A percentile compares a stretch with the other conserved stretches of the same genome.
Conservation (phyloP, 23 tunicate genomes). For the Halocynthia roretzi region DNA sequence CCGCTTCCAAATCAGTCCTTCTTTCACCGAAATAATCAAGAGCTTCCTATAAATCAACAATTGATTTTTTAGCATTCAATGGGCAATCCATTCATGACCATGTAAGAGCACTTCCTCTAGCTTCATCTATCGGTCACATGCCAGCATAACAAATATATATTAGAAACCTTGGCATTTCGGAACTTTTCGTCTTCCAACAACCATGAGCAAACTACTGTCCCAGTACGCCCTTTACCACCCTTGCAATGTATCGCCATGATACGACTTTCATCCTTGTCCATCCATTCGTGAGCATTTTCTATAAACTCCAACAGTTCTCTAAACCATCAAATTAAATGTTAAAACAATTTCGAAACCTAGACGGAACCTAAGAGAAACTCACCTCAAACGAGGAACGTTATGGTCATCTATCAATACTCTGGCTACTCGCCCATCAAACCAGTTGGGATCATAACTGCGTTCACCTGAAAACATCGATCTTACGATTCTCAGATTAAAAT, state of each 20-base stretch:
- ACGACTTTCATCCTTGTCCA: slow-evolving; percentile 32
- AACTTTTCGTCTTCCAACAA: slow-evolving; percentile 69
- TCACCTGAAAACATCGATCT: slow-evolving; percentile 50
- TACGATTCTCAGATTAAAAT: neutral
- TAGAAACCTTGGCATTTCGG: slow-evolving; percentile 42
- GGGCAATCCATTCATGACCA: too few species aligned
- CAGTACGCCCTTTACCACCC: slow-evolving; percentile 98
- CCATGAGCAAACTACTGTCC: slow-evolving; percentile 88
- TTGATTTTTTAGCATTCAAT: too few species aligned
- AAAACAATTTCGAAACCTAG: neutral
- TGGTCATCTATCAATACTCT: slow-evolving; percentile 95
- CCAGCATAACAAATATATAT: neutral
- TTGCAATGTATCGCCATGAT: slow-evolving; percentile 93
- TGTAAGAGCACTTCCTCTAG: neutral
- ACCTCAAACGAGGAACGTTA: slow-evolving; percentile 87
- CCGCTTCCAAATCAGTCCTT: slow-evolving; percentile 81
- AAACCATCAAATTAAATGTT: neutral
- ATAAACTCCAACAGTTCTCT: slow-evolving; percentile 71
- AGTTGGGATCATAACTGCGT: slow-evolving; percentile 58
- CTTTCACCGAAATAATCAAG: slow-evolving; percentile 79
- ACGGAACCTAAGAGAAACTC: neutral
- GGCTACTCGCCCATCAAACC: slow-evolving; percentile 64
- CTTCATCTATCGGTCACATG: neutral
- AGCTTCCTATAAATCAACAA: slow-evolving; percentile 40
- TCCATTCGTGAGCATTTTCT: slow-evolving; percentile 66